Evolutionary conservation across 2,888 invertebrate genomes (phyloP).

Genomic region (Dendrolimus pini): DNA sequence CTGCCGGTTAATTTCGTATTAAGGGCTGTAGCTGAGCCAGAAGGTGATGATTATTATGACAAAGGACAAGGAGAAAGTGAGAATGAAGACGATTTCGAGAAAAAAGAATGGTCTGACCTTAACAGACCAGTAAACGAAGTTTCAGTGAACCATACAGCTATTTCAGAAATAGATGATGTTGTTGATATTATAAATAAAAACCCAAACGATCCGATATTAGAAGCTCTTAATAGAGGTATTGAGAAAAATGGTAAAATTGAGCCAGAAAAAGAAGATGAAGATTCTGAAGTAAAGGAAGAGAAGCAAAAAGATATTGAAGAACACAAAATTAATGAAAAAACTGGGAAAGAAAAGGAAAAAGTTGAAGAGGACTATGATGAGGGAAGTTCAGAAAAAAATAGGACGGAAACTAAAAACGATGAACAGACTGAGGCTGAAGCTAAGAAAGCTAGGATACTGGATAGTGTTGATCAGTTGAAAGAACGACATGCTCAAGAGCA

Average conservation of each 20-base stretch:
- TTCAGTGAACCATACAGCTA: conserved; percentile 26
- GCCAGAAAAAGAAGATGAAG: conserved; percentile 10
- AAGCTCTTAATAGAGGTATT: conserved; percentile 18
- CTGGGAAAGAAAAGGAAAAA: conserved; percentile 18
- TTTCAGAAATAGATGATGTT: conserved; percentile 57
- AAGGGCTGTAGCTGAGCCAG: conserved; percentile 45
- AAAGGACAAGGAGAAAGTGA: conserved; percentile 49
- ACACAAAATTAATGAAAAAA: conserved; percentile 8
- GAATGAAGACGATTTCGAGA: conserved; percentile 55
- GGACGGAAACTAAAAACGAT: conserved; percentile 24
- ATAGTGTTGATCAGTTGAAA: conserved; percentile 58
- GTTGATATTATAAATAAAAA: conserved; percentile 45
- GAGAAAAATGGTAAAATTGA: conserved; percentile 8
- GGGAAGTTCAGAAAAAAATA: conserved; percentile 26
- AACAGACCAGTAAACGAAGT: conserved; percentile 28
- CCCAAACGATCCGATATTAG: conserved; percentile 22
- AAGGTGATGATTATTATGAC: conserved; percentile 49
- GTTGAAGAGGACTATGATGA: conserved; percentile 41
- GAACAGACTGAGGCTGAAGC: conserved; percentile 49
- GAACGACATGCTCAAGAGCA: conserved; percentile 56
- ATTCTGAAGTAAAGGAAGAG: conserved; percentile 7
- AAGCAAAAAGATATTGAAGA: conserved; percentile 11
- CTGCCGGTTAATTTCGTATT: conserved; percentile 50
- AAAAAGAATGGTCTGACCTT: conserved; percentile 58
- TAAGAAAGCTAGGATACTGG: conserved; percentile 50